phyloP scores from a whole-genome alignment of 2,888 invertebrate genomes.

The Heterodera filipjevi region DNA sequence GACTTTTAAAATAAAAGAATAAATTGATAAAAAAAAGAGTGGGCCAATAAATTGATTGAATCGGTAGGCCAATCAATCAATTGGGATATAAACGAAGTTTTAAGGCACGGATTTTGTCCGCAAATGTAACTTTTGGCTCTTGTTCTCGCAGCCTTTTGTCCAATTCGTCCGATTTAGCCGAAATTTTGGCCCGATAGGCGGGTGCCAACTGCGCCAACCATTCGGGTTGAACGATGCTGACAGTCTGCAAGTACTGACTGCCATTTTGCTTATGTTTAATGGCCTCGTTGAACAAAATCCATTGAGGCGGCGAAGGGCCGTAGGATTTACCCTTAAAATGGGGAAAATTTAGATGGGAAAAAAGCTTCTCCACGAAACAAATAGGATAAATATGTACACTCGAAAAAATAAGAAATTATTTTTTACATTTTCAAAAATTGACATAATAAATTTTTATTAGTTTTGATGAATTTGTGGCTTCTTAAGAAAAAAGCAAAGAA shows the following conservation, averaged over 20 bases:
- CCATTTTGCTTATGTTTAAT: neutral
- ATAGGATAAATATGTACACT: neutral
- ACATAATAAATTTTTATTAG: too few relatives aligned
- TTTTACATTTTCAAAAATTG: too few relatives aligned
- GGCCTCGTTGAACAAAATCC: neutral
- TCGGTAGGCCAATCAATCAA: too few relatives aligned
- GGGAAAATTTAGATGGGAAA: neutral
- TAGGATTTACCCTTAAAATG: neutral
- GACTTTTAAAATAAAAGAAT: too few relatives aligned
- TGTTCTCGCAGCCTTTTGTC: neutral
- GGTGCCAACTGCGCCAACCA: neutral
- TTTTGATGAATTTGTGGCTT: too few relatives aligned
- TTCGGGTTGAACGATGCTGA: neutral
- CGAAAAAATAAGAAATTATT: too few relatives aligned
- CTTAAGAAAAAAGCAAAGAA: too few relatives aligned
- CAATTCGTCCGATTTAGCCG: neutral
- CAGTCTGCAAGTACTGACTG: neutral
- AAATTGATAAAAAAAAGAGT: too few relatives aligned
- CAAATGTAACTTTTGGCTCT: neutral
- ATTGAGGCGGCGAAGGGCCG: neutral
- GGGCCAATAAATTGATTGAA: too few relatives aligned
- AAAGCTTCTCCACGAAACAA: neutral
- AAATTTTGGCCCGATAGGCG: neutral
- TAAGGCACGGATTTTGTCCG: neutral
- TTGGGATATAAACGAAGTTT: neutral